Evolutionary conservation across 64 coral and sea anemone species (phyloP), one percentile per base, ranked within the genome.

Genomic region (Cladopsammia gracilis): DNA sequence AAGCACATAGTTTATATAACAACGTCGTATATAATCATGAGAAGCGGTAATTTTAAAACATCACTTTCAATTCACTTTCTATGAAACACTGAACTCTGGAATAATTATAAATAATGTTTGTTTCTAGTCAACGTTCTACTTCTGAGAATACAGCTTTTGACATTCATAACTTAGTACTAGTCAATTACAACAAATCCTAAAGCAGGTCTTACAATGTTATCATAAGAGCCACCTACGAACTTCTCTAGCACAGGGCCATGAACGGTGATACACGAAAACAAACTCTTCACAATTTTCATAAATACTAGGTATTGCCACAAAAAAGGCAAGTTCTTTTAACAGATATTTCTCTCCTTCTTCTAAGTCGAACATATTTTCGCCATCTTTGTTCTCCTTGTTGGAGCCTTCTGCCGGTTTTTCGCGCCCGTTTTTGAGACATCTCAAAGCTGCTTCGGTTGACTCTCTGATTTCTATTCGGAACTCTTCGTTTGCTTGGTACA

Each of bases 261-360:
- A 16, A 26, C 95, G 91, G 57, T 97, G 91, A 91, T 98, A 98
- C 14, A 98, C 92, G 23, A 91, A 23, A 0, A 98, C 92, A 92
- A 88, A 98, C 48, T 87, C 78, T 42, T 98, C 25, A 53, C 96
- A 98, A 70, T 80, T 72, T 26, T 88, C 43, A 54, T 94, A 91
- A 82, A 98, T 88, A 68, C 50, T 75, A 58, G 87, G 83, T 12
- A 98, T n/a, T 16, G 71, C 77, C 1, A 66, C 56, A 8, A 91
- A 64, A 67, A 94, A 98, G 44, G 96, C 92, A 8, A 98, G 73
- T 53, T 98, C 96, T 66, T 98, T 94, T 0, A 98, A 69, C 1
- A 94, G 45, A 51, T 98, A 98, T 71, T 91, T 90, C 13, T 54
- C 88, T 19, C 96, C 96, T 64, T 98, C 96, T 58, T 94, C 58